Evolutionary conservation across 2,888 invertebrate genomes (phyloP), one percentile per base, ranked within the genome.

Genomic region (Diaprepes abbreviatus): DNA sequence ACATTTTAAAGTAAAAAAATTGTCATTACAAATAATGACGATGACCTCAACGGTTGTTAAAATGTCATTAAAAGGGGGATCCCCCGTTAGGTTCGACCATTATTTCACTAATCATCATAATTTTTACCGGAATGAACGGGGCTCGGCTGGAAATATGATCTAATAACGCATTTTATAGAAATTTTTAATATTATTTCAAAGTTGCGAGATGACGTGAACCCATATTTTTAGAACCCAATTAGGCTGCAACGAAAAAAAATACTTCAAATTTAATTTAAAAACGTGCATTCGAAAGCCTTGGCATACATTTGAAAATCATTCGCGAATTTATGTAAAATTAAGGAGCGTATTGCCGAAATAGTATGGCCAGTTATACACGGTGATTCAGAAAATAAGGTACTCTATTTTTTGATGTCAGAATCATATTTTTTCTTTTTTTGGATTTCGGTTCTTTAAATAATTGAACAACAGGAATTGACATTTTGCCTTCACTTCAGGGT

Each of bases 211-310:
- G 60, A 60, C 60, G 60, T 60, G 48, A 31, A 48, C 35, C 7
- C 9, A 6, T 62, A 62, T 62, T 62, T 62, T 62, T 50, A 50
- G 45, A 62, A 50, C 17, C 36, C 24, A 50, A 59, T 59, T 59
- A 43, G 45, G 35, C 6, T 33, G 21, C 36, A 45, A 28, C 28
- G 50, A 62, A 62, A 50, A 62, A 45, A 40, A 59, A 40, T 59
- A n/a, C 43, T 35, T 62, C 21, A 36, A 62, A 48, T 50, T 36
- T 62, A 62, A 62, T 62, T 36, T 62, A 36, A 50, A 50, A 62
- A 35, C 62, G 45, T 50, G 35, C 33, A 33, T 35, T 45, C 36
- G 19, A 21, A 17, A 62, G 9, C 62, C 62, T 62, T 62, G 62
- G 36, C 62, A 17, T 24, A 62, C 50, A 48, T 62, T 48, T 10